Conservation (phyloP, 2,888 invertebrate species). For the Ditylenchus weischeri region DNA sequence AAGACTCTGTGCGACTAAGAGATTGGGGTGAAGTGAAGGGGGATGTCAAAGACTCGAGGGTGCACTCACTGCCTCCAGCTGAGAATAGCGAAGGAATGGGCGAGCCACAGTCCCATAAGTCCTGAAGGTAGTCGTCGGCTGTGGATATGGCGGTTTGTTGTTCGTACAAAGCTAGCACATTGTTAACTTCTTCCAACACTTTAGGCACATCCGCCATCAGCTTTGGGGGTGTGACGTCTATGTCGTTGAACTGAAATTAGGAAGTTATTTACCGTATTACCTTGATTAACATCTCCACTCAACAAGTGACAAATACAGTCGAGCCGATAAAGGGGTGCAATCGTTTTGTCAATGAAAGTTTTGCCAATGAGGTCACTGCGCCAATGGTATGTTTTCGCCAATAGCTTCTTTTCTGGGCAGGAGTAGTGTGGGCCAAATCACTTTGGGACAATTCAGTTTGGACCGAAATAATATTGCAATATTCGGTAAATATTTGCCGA, state of each 20-base stretch:
- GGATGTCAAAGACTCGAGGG: conserved; percentile 11
- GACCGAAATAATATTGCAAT: no score
- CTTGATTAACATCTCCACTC: no score
- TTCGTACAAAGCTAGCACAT: conserved; percentile 38
- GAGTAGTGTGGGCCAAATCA: no score
- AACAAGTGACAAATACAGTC: no score
- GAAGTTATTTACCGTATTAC: no score
- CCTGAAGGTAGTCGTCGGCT: conserved; percentile 4
- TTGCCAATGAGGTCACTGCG: no score
- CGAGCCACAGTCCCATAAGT: not conserved
- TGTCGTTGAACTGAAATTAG: conserved; percentile 29
- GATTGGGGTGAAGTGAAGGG: conserved; percentile 24
- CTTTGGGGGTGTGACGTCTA: conserved; percentile 41
- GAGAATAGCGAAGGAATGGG: conserved; percentile 27
- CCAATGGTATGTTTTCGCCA: no score
- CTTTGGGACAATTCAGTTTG: no score
- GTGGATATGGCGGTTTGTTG: conserved; percentile 34
- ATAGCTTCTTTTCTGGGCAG: no score
- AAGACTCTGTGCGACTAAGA: not conserved
- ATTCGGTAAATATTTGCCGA: no score
- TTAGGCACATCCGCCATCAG: conserved; percentile 36
- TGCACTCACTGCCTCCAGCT: conserved; percentile 24
- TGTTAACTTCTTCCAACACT: conserved; percentile 35
- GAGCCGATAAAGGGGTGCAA: no score
- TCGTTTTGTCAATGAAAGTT: no score